Evolutionary conservation across 2,888 invertebrate species (phyloP), one percentile per base, ranked within the genome.

Genomic region (Hirudinaria manillensis): DNA sequence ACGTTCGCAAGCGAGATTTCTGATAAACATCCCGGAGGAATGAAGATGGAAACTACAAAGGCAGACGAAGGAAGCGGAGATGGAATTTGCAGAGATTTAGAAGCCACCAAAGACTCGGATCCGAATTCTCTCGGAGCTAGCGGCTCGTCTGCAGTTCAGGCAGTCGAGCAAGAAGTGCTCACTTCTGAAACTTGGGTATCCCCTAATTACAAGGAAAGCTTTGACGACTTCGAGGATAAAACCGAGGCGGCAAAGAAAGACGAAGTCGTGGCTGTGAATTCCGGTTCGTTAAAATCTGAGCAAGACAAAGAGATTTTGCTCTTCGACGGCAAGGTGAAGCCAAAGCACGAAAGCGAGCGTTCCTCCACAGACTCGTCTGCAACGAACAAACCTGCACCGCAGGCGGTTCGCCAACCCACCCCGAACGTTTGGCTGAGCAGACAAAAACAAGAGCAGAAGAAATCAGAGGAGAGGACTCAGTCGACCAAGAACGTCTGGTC

Each of bases 391-490:
- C 10, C 24, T 10, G n/a, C 21, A 19, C 10, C 61, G 7, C 61
- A 61, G 1, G 24, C 61, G n/a, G 24, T 61, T 24, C 24, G 29
- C 10, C 24, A 61, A 61, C 61, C 61, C n/a, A 6, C 61, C 10
- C 24, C 61, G 10, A 61, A 61, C n/a, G 61, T 61, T 6, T 61
- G 61, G 61, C 29, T 61, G 29, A 61, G 29, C 61, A 61, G 61
- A 29, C 61, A 61, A 29, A 61, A 61, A 10, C 61, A 61, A 27
- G 61, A 61, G 61, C 61, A 61, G 61, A 61, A 61, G 61, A 61
- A 61, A 61, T 24, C 61, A 27, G 61, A 61, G 61, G 61, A 61
- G 29, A 61, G 61, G 10, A 7, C 6, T 61, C 61, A 61, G 29
- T n/a, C 61, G 6, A 61, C 61, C 10, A 61, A 61, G 29, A 61